phyloP scores from a whole-genome alignment of 2,797 vertebrate species.

The Gymnothorax reevesii region DNA sequence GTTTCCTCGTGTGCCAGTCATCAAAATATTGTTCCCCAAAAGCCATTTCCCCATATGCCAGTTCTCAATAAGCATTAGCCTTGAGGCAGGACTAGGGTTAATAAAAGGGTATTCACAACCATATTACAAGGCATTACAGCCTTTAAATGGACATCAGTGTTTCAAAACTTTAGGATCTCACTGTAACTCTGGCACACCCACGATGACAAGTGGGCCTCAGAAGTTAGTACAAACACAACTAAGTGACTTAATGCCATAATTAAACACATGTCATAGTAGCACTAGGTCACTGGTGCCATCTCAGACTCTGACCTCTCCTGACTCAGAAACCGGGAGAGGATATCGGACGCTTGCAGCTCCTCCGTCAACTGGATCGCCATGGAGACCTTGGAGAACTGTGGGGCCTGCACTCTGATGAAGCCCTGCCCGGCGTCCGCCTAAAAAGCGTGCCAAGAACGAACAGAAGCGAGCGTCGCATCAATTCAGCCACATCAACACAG shows the following conservation, averaged over 20 bases:
- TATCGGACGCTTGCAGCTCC: constrained; percentile 87
- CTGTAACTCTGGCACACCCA: neutral
- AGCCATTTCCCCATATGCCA: too few species aligned
- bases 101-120: too few species aligned
- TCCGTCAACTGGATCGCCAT: constrained; percentile 97
- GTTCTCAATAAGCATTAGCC: too few species aligned
- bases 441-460: constrained; percentile 48
- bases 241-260: too few species aligned
- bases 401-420: constrained; percentile 93
- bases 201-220: neutral
- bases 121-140: neutral
- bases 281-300: neutral
- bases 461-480: neutral
- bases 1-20: too few species aligned
- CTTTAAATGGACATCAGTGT: too few species aligned
- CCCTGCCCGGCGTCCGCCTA: constrained; percentile 84
- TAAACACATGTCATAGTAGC: neutral
- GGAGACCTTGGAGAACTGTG: constrained; percentile 94
- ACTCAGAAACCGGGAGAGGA: constrained; percentile 90
- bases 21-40: too few species aligned
- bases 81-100: too few species aligned
- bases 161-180: neutral
- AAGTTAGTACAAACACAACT: neutral
- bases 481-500: neutral
- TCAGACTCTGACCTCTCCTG: constrained; percentile 81